Evolutionary conservation across 2,797 vertebrate genomes (phyloP).

Genomic region (Phoebastria nigripes): DNA sequence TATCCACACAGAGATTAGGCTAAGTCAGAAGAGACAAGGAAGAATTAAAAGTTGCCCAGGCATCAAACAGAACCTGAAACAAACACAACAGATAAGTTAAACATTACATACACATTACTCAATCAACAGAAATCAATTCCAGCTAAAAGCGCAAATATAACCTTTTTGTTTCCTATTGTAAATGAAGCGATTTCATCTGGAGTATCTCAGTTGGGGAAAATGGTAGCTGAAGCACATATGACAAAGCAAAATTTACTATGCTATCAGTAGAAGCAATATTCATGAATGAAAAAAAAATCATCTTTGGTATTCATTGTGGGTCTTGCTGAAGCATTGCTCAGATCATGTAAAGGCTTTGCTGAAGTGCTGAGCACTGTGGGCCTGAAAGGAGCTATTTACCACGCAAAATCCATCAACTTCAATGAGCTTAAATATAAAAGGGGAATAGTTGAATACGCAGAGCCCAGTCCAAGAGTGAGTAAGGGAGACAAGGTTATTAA

Average conservation of each 20-base stretch:
- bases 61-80: neutral
- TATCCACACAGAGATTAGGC: neutral
- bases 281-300: neutral
- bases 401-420: neutral
- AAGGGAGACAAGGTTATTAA: neutral
- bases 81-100: neutral
- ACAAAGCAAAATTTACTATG: neutral
- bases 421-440: neutral
- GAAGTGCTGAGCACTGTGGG: neutral
- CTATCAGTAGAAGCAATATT: neutral
- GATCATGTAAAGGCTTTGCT: neutral
- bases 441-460: neutral
- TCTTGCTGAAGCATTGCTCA: neutral
- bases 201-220: neutral
- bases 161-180: neutral
- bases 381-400: neutral
- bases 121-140: neutral
- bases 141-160: neutral
- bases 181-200: neutral
- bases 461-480: neutral
- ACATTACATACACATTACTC: neutral
- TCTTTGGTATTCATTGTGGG: neutral
- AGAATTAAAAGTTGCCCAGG: neutral
- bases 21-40: neutral
- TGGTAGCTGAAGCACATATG: neutral